Evolutionary conservation across 2,797 vertebrate genomes (phyloP).

Genomic region (Brachyrhaphis roseni): DNA sequence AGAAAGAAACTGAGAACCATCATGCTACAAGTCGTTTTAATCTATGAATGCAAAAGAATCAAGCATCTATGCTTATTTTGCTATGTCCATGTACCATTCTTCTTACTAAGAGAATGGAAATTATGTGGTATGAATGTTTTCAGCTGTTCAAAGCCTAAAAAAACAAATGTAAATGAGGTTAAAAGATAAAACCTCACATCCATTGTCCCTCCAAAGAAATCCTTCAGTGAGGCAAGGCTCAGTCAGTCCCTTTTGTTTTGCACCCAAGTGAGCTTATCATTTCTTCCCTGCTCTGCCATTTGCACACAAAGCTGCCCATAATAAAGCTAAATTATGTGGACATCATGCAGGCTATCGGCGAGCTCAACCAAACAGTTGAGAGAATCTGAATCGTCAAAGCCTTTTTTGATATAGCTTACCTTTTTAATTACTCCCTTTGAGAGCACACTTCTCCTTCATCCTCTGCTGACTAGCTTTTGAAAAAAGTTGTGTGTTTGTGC

Average conservation of each 20-base stretch:
- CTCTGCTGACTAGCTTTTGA: constrained; percentile 56
- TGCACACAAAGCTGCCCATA: constrained; percentile 32
- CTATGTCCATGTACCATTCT: neutral
- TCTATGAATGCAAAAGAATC: neutral
- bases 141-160: neutral
- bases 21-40: neutral
- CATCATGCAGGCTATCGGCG: constrained; percentile 8
- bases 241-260: constrained; percentile 38
- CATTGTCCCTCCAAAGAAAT: constrained; percentile 20
- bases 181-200: constrained; percentile 25
- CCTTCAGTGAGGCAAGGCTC: constrained; percentile 34
- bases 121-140: neutral
- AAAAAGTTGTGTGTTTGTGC: constrained; percentile 30
- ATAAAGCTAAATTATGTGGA: constrained; percentile 25
- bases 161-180: constrained; percentile 19
- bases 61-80: neutral
- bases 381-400: constrained; percentile 8
- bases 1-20: neutral
- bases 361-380: constrained; percentile 20
- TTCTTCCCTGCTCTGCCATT: constrained; percentile 42
- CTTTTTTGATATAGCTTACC: constrained; percentile 53
- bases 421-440: constrained; percentile 66
- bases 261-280: constrained; percentile 27
- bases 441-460: constrained; percentile 42
- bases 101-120: neutral